Base-by-base conservation (phyloP, 2,888 invertebrate species). In the Phengaris arion region DNA sequence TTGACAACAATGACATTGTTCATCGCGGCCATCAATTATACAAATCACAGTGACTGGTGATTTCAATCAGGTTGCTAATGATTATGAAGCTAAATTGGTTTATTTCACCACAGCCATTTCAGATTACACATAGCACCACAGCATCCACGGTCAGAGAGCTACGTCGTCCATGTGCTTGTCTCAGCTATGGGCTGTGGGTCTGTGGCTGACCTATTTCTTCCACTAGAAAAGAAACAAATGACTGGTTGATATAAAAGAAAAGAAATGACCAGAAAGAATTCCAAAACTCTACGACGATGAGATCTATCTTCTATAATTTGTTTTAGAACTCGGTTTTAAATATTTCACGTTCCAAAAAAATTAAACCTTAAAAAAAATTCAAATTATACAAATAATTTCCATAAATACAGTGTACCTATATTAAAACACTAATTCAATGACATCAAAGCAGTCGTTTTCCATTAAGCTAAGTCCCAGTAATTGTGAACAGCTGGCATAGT, bases 401-500 rank as follows among this genome's bases (percentile, higher is more conserved):
- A 5, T 55, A 4, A 35, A 22, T 22, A 22, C 3, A 35, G 35
- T 35, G 35, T 35, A 35, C 35, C 35, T 22, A 8, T 52, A 22
- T 22, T 59, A 22, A 59, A 59, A 59, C 22, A 59, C 59, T 22
- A 22, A n/a, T 8, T 6, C 7, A 59, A 64, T 64, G 57, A 57
- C 52, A 10, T 12, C 35, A 64, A 64, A 64, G 45, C 64, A 13
- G 6, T 64, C 45, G 35, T 13, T 64, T 64, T 64, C 35, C 35
- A 64, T 64, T 64, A 64, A 35, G 64, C 64, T 64, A 64, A 64
- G 15, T 51, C 51, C 51, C 10, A 22, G 45, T 74, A 45, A 59
- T 69, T 72, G 51, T 48, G 59, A 70, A 75, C 69, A 74, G 70
- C 68, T 74, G 59, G 59, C 8, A 64, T 22, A 46, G 74, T 76